A percentile compares a stretch with the other conserved stretches of the same genome.
phyloP scores from a whole-genome alignment of 2,888 invertebrate genomes.

The Oscheius sp. region DNA sequence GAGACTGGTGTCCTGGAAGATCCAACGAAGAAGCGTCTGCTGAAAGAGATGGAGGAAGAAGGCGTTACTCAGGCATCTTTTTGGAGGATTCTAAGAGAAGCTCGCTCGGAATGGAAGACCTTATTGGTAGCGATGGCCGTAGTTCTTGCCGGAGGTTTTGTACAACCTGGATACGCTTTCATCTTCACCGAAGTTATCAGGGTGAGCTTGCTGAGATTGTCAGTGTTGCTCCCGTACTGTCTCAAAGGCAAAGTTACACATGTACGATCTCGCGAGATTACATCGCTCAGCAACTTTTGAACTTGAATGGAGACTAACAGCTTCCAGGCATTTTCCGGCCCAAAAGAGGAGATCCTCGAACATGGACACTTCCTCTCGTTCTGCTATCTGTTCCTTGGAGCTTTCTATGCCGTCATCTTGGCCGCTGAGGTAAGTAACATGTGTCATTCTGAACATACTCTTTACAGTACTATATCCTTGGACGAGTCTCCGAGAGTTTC shows the following conservation, averaged over 20 bases:
- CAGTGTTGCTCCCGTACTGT: no score
- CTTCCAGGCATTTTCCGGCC: background rate
- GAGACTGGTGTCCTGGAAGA: no score
- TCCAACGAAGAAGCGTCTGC: background rate
- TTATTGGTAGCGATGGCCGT: constrained; percentile 74
- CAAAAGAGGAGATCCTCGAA: constrained; percentile 3
- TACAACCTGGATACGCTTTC: constrained; percentile 76
- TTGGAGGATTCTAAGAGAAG: constrained; percentile 72
- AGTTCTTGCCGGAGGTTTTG: constrained; percentile 73
- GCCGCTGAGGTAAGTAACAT: background rate
- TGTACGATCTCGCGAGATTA: background rate
- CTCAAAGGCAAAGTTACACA: no score
- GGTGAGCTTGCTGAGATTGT: background rate
- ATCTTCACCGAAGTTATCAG: constrained; percentile 65
- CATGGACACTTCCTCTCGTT: constrained; percentile 5
- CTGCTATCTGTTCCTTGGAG: background rate
- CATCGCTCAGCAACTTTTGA: background rate
- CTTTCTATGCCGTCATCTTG: background rate
- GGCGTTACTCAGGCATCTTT: constrained; percentile 46
- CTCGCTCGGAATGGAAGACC: constrained; percentile 74
- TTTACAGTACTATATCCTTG: constrained; percentile 71
- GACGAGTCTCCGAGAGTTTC: constrained; percentile 73
- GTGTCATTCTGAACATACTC: background rate
- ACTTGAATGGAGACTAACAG: no score
- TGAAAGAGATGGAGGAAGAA: constrained; percentile 42